Evolutionary conservation across 2,888 invertebrate species (phyloP).

Genomic region (Erebia aethiops): DNA sequence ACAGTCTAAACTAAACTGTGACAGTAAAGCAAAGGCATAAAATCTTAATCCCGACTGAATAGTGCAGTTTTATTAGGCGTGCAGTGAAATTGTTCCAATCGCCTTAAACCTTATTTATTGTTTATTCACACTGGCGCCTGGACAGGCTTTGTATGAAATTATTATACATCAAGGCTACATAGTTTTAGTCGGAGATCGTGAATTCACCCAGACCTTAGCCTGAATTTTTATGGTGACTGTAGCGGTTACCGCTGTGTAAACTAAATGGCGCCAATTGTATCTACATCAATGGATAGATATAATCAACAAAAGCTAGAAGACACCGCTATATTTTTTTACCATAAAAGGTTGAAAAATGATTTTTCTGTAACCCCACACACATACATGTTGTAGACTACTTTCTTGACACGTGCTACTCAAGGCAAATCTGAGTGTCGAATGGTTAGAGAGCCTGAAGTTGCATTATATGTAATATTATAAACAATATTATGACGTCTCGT

Average conservation of each 20-base stretch:
- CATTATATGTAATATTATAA: no score
- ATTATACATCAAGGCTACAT: not conserved
- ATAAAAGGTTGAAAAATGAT: no score
- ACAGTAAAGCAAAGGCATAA: slow-evolving; percentile 4
- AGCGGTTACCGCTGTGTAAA: not conserved
- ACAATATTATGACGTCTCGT: no score
- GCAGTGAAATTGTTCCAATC: slow-evolving; percentile 17
- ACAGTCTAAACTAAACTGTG: not conserved
- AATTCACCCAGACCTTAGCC: not conserved
- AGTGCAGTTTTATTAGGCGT: slow-evolving; percentile 22
- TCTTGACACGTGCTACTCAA: no score
- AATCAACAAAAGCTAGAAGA: no score
- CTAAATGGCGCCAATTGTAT: no score
- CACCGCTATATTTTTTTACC: no score
- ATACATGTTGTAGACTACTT: no score
- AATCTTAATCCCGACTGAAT: slow-evolving; percentile 19
- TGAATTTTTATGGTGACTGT: not conserved
- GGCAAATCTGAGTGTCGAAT: no score
- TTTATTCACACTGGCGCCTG: not conserved
- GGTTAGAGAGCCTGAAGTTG: no score
- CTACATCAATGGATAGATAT: no score
- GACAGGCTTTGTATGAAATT: slow-evolving; percentile 10
- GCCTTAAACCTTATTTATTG: slow-evolving; percentile 22
- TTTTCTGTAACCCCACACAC: not conserved
- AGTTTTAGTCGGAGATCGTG: not conserved